Conservation (phyloP, 2,888 invertebrate species). For the Myopa tessellatipennis region DNA sequence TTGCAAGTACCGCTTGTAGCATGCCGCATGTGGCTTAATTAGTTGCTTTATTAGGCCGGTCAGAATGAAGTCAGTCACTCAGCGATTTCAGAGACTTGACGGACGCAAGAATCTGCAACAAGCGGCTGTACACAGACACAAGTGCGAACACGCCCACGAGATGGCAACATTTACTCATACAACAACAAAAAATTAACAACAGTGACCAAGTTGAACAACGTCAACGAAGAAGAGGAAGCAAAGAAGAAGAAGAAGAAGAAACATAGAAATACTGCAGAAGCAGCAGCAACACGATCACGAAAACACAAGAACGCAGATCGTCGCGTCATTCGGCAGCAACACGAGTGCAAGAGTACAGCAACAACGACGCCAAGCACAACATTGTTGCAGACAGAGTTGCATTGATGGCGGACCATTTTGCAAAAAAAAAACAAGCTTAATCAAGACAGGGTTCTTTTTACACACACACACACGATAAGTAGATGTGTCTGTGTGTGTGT, state of each 20-base stretch:
- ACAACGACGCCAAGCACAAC: not conserved
- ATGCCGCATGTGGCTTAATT: not conserved
- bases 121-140: not conserved
- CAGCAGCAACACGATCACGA: not conserved
- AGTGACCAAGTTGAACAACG: not conserved
- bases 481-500: not conserved
- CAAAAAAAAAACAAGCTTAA: conserved; percentile 3
- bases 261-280: not conserved
- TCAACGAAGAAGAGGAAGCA: not conserved
- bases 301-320: not conserved
- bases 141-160: not conserved
- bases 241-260: not conserved
- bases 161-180: not conserved
- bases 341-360: not conserved
- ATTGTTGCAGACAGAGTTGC: conserved; percentile 4
- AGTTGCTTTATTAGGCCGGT: not conserved
- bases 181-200: not conserved
- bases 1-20: not conserved
- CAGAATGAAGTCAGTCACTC: not conserved
- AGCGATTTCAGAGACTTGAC: not conserved
- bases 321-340: not conserved
- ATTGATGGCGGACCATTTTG: conserved; percentile 12
- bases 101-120: not conserved
- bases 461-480: no score
- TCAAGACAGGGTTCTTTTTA: not conserved